These are phyloP conservation scores for Anastrepha obliqua DNA, from an alignment of 1,140 invertebrate genomes.

Conservation along the genomic window DNA sequence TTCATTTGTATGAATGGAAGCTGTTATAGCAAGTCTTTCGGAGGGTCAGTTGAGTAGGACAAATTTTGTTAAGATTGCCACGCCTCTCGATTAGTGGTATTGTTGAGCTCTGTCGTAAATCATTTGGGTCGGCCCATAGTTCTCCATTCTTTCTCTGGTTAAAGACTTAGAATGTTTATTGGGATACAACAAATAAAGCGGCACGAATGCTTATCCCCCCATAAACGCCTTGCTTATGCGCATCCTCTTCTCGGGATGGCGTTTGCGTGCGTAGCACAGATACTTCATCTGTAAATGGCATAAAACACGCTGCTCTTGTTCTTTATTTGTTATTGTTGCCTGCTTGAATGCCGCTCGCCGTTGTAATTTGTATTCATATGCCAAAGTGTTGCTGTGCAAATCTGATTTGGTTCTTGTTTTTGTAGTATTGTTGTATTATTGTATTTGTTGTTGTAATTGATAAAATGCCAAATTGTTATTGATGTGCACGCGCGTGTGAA, in stretches of 20 bases:
- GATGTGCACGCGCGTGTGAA: conserved; percentile 52
- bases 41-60: too few species aligned
- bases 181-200: not conserved
- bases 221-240: too few species aligned
- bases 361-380: conserved; percentile 55
- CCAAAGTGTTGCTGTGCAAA: conserved; percentile 52
- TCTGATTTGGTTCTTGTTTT: not conserved
- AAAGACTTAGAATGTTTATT: too few species aligned
- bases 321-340: conserved; percentile 22
- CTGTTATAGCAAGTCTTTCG: too few species aligned
- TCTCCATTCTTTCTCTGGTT: too few species aligned
- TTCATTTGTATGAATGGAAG: too few species aligned
- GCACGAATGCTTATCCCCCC: not conserved
- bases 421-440: not conserved
- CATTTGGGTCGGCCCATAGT: too few species aligned
- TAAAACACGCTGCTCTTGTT: conserved; percentile 52
- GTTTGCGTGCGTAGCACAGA: conserved; percentile 54
- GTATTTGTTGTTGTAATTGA: conserved; percentile 52
- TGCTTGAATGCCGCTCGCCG: conserved; percentile 8
- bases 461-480: conserved; percentile 57
- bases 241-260: conserved; percentile 6
- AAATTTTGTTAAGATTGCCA: too few species aligned
- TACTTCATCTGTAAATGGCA: conserved; percentile 52
- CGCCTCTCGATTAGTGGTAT: too few species aligned
- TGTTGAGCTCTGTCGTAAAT: too few species aligned